Base-by-base conservation (phyloP, 1,140 invertebrate species). In the Trissolcus basalis region DNA sequence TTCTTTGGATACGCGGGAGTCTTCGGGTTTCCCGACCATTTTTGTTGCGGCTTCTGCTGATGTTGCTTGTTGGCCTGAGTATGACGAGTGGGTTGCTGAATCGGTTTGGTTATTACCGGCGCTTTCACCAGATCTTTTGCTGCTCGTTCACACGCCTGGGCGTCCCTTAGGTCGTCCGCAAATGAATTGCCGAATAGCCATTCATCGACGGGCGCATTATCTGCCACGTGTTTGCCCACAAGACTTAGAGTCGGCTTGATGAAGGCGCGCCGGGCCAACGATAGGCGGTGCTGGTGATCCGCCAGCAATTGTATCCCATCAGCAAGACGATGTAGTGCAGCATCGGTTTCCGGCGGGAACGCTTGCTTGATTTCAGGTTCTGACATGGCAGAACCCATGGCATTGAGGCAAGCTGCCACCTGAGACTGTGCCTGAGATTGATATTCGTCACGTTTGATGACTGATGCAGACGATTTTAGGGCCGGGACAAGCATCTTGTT, bases 141-240 rank as follows among this genome's bases (percentile, higher is more conserved):
- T 19, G 19, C 47, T 50, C 14, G 47, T 32, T 50, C 51, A 39
- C 51, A 54, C 10, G 33, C 51, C 35, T 54, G 51, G 6, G 51
- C 51, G 10, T 8, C 33, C 13, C 16, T 54, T 4, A 54, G 7
- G 32, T 54, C 33, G 3, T 54, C 51, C 13, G 33, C 51, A 13
- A 54, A 41, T 11, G 7, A 12, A 39, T n/a, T 10, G 7, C 51
- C 51, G 12, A 54, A 54, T 4, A 54, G 12, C 51, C 33, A 54
- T 12, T 36, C 51, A 36, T 54, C 19, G 4, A 54, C 36, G 9
- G 33, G 33, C 27, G 33, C n/a, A 12, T 4, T 4, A 12, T 36
- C 51, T 6, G 35, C 33, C 8, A 35, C 13, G 13, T 36, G 9
- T 16, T 43, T 56, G 12, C 39, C 36, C 5, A 43, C 8, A 15